Percentiles rank a stretch among this genome's conserved stretches.
Evolutionary conservation across 2,888 invertebrate species (phyloP).

Genomic region (Harpagoxenus sublaevis): DNA sequence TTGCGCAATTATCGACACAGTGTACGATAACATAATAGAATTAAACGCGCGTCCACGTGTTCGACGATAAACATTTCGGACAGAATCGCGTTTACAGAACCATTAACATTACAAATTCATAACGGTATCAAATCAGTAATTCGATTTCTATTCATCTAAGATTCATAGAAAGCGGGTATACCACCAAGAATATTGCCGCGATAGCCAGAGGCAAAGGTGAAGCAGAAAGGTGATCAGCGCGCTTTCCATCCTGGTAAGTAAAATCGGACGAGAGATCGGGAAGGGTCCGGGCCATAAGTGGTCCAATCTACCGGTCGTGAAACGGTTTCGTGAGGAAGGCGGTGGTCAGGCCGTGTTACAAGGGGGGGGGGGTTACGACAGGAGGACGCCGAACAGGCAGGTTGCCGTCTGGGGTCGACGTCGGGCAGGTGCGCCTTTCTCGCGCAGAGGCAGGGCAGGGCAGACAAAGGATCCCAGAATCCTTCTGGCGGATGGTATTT

Average conservation of each 20-base stretch:
- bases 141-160: slow-evolving; percentile 14
- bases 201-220: slow-evolving; percentile 2
- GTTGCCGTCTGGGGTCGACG: slow-evolving; percentile 71
- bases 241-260: slow-evolving; percentile 12
- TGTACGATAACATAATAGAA: background rate
- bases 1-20: background rate
- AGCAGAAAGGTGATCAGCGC: background rate
- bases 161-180: background rate
- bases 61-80: background rate
- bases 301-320: slow-evolving; percentile 48
- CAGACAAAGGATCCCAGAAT: slow-evolving; percentile 75
- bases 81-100: background rate
- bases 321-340: slow-evolving; percentile 42
- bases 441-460: slow-evolving; percentile 46
- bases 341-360: slow-evolving; percentile 1
- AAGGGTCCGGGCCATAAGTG: slow-evolving; percentile 40
- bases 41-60: background rate
- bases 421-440: slow-evolving; percentile 79
- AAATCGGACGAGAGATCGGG: slow-evolving; percentile 35
- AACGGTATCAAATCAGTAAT: slow-evolving; percentile 17
- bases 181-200: background rate
- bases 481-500: slow-evolving; percentile 50
- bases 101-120: slow-evolving; percentile 10
- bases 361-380: slow-evolving; percentile 41
- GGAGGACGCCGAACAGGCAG: slow-evolving; percentile 64